Base-by-base conservation (phyloP, 2,888 invertebrate genomes). In the Drosophila mercatorum region DNA sequence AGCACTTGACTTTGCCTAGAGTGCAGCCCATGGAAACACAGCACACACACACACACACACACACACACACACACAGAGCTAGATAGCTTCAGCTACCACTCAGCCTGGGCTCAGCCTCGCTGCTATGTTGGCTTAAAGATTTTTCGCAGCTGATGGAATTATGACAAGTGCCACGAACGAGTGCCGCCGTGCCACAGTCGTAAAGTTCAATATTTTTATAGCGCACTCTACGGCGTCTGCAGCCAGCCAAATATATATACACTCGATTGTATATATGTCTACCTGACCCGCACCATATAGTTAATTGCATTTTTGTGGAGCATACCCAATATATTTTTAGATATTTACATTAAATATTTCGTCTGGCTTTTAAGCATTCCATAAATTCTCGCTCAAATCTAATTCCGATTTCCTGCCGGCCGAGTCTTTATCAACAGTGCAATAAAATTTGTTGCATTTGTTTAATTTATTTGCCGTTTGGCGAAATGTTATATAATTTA, bases 151-250 rank as follows among this genome's bases (percentile, higher is more conserved):
- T 78, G 89, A 89, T 85, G 85, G 85, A 85, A 89, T 85, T 85
- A 85, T 85, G 79, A 80, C 78, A 78, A 80, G 78, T 78, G 78
- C 64, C 58, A 36, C 36, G 71, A 69, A 62, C 77, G 70, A 73
- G 76, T 76, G 66, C 56, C 71, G 68, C 56, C 44, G 59, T 58
- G 73, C 78, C 81, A 81, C 61, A 75, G 85, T 89, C 89, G 68
- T 84, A 89, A 84, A 87, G 79, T 87, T 89, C 89, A 84, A 84
- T 89, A 84, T 84, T 87, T 89, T 84, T 88, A 88, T 88, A 77
- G 88, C 80, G 62, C 66, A 68, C 71, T 78, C 69, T 47, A 22
- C 34, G 12, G 7, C 34, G 59, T 63, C 68, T 40, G 57, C 28
- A 28, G 28, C 3, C 7, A 47, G n/a, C 17, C 57, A 22, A 28